Conservation (phyloP, 1,140 invertebrate genomes). For the Pararge aegeria region DNA sequence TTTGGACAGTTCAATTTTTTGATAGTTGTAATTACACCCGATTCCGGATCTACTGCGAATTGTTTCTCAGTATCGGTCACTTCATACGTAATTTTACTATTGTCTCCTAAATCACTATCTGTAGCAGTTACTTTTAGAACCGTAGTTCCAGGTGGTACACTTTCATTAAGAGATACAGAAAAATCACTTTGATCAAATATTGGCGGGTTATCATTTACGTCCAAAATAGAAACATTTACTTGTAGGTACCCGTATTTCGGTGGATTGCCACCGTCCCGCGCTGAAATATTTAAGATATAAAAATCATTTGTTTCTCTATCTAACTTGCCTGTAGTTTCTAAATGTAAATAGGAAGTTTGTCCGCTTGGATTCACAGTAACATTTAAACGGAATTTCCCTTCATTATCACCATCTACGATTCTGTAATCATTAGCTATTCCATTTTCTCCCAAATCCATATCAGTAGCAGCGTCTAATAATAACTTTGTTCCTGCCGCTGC, state of each 20-base stretch:
- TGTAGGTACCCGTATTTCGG: slow-evolving; percentile 90
- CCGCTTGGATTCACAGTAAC: slow-evolving; percentile 93
- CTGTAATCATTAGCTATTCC: slow-evolving; percentile 92
- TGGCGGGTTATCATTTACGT: slow-evolving; percentile 97
- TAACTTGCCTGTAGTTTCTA: slow-evolving; percentile 93
- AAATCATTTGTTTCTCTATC: slow-evolving; percentile 92
- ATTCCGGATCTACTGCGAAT: slow-evolving; percentile 93
- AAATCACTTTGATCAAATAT: slow-evolving; percentile 96
- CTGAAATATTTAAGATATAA: slow-evolving; percentile 94
- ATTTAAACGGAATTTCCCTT: slow-evolving; percentile 91
- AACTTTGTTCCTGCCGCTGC: slow-evolving; percentile 92
- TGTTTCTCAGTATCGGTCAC: slow-evolving; percentile 91
- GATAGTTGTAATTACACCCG: slow-evolving; percentile 90
- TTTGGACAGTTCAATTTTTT: slow-evolving; percentile 90
- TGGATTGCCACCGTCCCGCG: slow-evolving; percentile 90
- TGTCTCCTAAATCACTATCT: slow-evolving; percentile 95
- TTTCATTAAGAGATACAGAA: slow-evolving; percentile 94
- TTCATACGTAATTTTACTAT: slow-evolving; percentile 95
- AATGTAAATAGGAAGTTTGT: slow-evolving; percentile 92
- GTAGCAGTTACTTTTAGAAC: slow-evolving; percentile 95
- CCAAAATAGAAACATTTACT: slow-evolving; percentile 94
- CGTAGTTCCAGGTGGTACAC: slow-evolving; percentile 90
- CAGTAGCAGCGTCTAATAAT: slow-evolving; percentile 92
- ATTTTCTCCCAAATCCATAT: slow-evolving; percentile 92
- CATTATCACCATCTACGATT: slow-evolving; percentile 92